Evolutionary conservation across 2,888 invertebrate genomes (phyloP).

Genomic region (Epinotia demarniana): DNA sequence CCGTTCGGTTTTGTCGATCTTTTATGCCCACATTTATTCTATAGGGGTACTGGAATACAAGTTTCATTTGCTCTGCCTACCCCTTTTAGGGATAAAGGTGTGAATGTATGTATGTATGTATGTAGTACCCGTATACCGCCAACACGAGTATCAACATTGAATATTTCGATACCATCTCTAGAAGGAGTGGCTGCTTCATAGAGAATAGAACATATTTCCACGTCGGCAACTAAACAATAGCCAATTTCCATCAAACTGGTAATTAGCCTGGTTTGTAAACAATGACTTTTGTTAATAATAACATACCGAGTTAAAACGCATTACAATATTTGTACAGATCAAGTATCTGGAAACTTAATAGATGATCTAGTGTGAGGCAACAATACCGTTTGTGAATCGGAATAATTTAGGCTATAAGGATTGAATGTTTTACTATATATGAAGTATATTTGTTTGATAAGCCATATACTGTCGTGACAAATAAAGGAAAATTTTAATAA

Average conservation of each 20-base stretch:
- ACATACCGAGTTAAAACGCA: slow-evolving; percentile 42
- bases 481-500: background rate
- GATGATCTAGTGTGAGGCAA: slow-evolving; percentile 14
- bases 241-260: slow-evolving; percentile 62
- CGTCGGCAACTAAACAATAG: slow-evolving; percentile 66
- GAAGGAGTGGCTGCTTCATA: slow-evolving; percentile 52
- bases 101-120: background rate
- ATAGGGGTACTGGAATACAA: no score
- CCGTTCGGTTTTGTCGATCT: no score
- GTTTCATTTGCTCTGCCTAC: no score
- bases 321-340: slow-evolving; percentile 40
- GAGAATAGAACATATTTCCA: slow-evolving; percentile 61
- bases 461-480: slow-evolving; percentile 30
- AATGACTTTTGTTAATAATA: slow-evolving; percentile 56
- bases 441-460: background rate
- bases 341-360: slow-evolving; percentile 43
- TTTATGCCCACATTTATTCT: no score
- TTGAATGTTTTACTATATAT: background rate
- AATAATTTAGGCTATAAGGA: background rate
- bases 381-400: background rate
- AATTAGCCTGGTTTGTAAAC: slow-evolving; percentile 65
- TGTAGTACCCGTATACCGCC: slow-evolving; percentile 11
- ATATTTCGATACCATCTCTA: slow-evolving; percentile 43
- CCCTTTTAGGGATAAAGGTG: no score
- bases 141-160: slow-evolving; percentile 24